A percentile compares a stretch with the other conserved stretches of the same genome.
phyloP scores from a whole-genome alignment of 2,113 vertebrate species.

The Oncorhynchus clarkii region DNA sequence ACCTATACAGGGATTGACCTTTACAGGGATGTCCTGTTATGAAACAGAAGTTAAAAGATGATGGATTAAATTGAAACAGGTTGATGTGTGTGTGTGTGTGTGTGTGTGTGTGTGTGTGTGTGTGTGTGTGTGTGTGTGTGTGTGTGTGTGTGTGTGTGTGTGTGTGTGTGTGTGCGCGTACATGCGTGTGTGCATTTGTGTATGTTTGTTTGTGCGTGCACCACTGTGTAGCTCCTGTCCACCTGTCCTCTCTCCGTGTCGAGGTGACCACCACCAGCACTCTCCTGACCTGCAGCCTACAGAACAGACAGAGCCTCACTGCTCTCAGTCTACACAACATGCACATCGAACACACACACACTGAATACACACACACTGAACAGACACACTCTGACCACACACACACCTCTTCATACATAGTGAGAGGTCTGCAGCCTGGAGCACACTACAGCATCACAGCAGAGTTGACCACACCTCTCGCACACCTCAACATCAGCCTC shows the following conservation, averaged over 20 bases:
- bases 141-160: slow-evolving; percentile 8
- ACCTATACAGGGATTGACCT: neutral
- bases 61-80: neutral
- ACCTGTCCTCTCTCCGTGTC: slow-evolving; percentile 48
- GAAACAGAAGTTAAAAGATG: neutral
- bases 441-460: slow-evolving; percentile 70
- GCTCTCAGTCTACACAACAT: slow-evolving; percentile 47
- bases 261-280: slow-evolving; percentile 73
- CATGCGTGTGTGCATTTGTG: slow-evolving; percentile 8
- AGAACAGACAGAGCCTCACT: slow-evolving; percentile 39
- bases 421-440: slow-evolving; percentile 74
- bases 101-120: slow-evolving; percentile 2
- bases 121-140: neutral
- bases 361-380: slow-evolving; percentile 25
- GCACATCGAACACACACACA: slow-evolving; percentile 30
- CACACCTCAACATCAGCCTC: slow-evolving; percentile 65
- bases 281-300: slow-evolving; percentile 74
- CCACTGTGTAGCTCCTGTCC: slow-evolving; percentile 52
- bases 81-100: neutral
- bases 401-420: slow-evolving; percentile 49
- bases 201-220: slow-evolving; percentile 22
- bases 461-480: slow-evolving; percentile 66
- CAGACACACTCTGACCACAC: slow-evolving; percentile 26
- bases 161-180: slow-evolving; percentile 17
- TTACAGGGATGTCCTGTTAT: slow-evolving; percentile 23